A percentile compares a stretch with the other conserved stretches of the same genome.
These are phyloP conservation scores for Papilio protenor DNA, from an alignment of 2,888 invertebrate species.

Conservation along the genomic window DNA sequence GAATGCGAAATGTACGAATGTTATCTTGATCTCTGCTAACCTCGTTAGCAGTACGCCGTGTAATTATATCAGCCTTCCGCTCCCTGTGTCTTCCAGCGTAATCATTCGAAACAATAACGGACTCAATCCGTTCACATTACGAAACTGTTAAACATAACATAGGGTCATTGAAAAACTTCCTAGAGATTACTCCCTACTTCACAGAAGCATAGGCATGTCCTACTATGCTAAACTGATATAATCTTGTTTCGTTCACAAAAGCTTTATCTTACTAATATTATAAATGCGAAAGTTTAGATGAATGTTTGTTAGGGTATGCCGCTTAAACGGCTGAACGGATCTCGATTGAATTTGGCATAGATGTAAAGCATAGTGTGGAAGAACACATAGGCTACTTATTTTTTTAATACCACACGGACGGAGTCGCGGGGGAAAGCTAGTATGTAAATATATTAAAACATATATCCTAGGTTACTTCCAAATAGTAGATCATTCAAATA, in stretches of 20 bases:
- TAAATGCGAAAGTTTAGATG: no score
- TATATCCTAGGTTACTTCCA: neutral
- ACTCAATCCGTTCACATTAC: slow-evolving; percentile 37
- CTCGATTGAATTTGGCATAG: no score
- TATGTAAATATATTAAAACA: neutral
- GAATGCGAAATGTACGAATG: slow-evolving; percentile 34
- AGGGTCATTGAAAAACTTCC: slow-evolving; percentile 8
- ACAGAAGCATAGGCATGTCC: neutral
- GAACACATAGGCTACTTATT: no score
- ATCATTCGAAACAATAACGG: slow-evolving; percentile 38
- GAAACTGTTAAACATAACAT: slow-evolving; percentile 27
- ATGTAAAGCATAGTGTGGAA: no score
- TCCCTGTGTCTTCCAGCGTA: slow-evolving; percentile 41
- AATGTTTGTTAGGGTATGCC: no score
- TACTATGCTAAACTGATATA: neutral
- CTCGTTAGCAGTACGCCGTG: slow-evolving; percentile 35
- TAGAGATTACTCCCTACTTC: neutral
- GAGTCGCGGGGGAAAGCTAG: no score
- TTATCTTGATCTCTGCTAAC: slow-evolving; percentile 40
- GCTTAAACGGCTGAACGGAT: no score
- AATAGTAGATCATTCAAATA: neutral
- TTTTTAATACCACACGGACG: no score
- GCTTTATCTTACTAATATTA: no score
- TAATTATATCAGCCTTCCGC: slow-evolving; percentile 41
- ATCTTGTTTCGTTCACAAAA: neutral